A percentile compares a stretch with the other conserved stretches of the same genome.
phyloP scores from a whole-genome alignment of 2,797 vertebrate genomes.

The Clarias laeviceps region DNA sequence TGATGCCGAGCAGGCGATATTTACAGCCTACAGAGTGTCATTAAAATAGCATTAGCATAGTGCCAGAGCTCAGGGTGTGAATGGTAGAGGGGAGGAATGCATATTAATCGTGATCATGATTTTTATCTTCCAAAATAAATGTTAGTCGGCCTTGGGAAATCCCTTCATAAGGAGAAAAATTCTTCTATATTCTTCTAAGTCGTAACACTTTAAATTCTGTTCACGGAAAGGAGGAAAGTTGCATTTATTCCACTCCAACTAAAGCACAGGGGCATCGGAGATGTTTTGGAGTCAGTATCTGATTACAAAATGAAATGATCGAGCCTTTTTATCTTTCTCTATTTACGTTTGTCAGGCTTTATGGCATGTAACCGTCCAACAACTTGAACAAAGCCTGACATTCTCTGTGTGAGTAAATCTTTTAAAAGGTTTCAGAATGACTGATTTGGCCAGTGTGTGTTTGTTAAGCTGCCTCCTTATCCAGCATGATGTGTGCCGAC shows the following conservation, averaged over 20 bases:
- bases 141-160: neutral
- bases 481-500: neutral
- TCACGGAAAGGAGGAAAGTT: neutral
- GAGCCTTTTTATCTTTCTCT: neutral
- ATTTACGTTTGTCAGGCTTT: neutral
- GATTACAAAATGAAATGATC: neutral
- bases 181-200: neutral
- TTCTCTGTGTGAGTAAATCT: neutral
- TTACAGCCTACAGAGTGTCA: neutral
- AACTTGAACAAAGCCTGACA: neutral
- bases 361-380: too few relatives aligned
- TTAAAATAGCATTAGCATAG: constrained; percentile 12
- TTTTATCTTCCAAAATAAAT: neutral
- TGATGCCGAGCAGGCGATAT: neutral
- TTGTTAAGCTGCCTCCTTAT: neutral
- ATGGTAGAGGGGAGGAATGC: neutral
- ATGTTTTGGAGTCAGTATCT: too few relatives aligned
- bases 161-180: neutral
- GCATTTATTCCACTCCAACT: neutral
- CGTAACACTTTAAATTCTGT: neutral
- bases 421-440: neutral
- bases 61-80: neutral
- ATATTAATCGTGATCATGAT: neutral
- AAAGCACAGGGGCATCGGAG: neutral
- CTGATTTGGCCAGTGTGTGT: neutral